These are phyloP conservation scores for Conus ventricosus DNA, from an alignment of 1,140 invertebrate species.

Conservation along the genomic window DNA sequence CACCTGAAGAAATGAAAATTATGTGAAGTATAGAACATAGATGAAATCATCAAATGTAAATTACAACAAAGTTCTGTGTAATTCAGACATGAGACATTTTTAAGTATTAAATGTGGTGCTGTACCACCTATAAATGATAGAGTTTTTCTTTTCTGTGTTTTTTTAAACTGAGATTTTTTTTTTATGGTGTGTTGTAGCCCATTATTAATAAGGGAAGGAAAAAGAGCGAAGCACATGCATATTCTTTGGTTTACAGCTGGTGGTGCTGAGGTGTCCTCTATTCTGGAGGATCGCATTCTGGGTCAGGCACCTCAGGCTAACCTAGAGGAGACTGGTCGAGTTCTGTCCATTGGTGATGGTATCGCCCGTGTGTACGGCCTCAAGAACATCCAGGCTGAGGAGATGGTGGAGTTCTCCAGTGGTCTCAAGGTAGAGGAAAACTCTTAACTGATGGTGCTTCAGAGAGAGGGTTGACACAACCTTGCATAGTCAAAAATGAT, in stretches of 20 bases:
- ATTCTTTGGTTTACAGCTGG: neutral
- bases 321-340: constrained; percentile 98
- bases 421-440: constrained; percentile 90
- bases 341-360: constrained; percentile 99
- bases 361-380: constrained; percentile 99
- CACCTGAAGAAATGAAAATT: no score
- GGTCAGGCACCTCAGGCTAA: constrained; percentile 84
- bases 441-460: neutral
- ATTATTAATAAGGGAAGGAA: neutral
- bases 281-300: constrained; percentile 96
- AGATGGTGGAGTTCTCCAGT: constrained; percentile 99
- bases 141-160: no score
- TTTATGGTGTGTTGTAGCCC: no score
- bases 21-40: no score
- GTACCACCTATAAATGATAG: no score
- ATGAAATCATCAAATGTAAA: no score
- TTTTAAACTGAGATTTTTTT: no score
- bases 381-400: constrained; percentile 99
- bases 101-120: no score
- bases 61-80: no score
- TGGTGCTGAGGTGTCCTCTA: constrained; percentile 72
- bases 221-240: neutral
- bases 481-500: no score
- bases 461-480: no score
- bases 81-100: no score